Base-by-base conservation (phyloP, 2,797 vertebrate species). In the Nannoperca australis region DNA sequence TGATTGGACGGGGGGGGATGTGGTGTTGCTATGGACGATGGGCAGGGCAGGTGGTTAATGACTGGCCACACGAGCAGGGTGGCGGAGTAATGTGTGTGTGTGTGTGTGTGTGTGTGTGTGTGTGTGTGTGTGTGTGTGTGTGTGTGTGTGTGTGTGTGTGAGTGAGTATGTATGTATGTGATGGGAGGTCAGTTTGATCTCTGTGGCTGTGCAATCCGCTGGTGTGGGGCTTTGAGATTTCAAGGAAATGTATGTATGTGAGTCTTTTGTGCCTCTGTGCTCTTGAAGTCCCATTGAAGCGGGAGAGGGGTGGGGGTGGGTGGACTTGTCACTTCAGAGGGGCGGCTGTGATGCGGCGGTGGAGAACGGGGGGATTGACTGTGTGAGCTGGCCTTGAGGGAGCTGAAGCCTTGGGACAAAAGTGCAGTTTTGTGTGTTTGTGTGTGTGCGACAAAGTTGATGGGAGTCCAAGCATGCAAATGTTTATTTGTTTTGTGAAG, bases 261-360 rank as follows among this genome's bases (percentile, higher is more conserved):
- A 69, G 67, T 69, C 65, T 79, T 83, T 82, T 88, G 86, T 88
- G 77, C 73, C n/a, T 45, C 55, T 60, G 69, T 65, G 78, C 59
- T 82, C 72, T 88, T 90, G 79, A 90, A 85, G 89, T 86, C 79
- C 71, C 78, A 86, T 85, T 88, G 85, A 89, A 88, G 88, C 76
- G 42, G 56, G 24, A 32, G 66, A 63, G 38, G 69, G 79, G 78
- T 44, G 78, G 81, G 81, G 87, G 78, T 56, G 73, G 83, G 70
- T 44, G 72, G 76, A 84, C 75, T 73, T 88, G 86, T 83, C 86
- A 84, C 88, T 84, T 87, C 76, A 82, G 85, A 78, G 69, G 42
- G 80, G 74, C 22, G 82, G 68, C 79, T 85, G 87, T 68, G 81
- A 79, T 76, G 71, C 7, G 49, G 76, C 1, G 24, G 45, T 49